Evolutionary conservation across 2,113 vertebrate genomes (phyloP), one percentile per base, ranked within the genome.

Genomic region (Tachuris rubrigastra): DNA sequence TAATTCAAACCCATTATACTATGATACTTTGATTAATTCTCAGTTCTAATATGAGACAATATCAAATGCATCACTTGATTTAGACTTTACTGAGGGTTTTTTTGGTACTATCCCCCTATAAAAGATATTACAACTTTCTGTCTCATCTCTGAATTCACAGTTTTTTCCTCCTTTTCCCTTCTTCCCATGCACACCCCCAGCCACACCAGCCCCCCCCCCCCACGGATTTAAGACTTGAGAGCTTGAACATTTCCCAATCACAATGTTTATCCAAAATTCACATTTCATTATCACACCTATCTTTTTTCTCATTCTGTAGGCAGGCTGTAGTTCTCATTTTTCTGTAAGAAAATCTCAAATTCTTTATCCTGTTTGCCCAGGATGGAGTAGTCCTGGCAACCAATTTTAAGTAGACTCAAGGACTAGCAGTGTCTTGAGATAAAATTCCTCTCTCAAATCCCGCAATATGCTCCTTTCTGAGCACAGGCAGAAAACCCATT

Each of bases 381-480:
- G 42, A 86, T 28, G 41, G 42, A 83, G 85, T 86, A 88, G 93
- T 59, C 93, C 90, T 96, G 74, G 87, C 81, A 96, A 96, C 93
- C 68, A 86, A 90, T 63, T 90, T 86, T 39, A 74, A 84, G 82
- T 44, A 80, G 83, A 59, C 90, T 93, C 44, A 74, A 80, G 78
- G 83, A 90, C 67, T 37, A 25, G 47, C 59, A 53, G 46, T 85
- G 85, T 50, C 81, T 85, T 39, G 53, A 77, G 87, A 56, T 83
- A 77, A 46, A 83, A 80, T 86, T 71, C 92, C 88, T 78, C 67
- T n/a, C 72, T 92, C 68, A 11, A 47, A 84, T 27, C 44, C 60
- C 12, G 6, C 92, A 95, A 90, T 95, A 94, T 90, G 93, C 72
- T 97, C 79, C 82, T 37, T 55, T 83, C 78, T 47, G 69, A 90